These are phyloP conservation scores for Cuniculus paca DNA, from an alignment of 2,797 vertebrate species.

Conservation along the genomic window DNA sequence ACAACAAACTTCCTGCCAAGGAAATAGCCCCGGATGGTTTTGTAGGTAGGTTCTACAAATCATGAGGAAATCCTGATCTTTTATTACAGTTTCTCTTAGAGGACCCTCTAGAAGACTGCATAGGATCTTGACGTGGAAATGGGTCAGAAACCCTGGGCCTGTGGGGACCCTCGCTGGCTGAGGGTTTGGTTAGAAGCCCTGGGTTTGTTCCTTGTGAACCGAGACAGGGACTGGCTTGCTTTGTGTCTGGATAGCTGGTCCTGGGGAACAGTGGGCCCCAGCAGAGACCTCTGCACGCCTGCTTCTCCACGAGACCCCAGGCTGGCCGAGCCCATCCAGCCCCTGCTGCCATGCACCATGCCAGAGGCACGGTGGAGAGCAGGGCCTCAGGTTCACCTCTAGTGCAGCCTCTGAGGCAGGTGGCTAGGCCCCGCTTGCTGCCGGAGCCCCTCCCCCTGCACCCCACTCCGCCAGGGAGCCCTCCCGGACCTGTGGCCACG, in stretches of 20 bases:
- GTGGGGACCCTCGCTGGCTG: neutral
- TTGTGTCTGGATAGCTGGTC: neutral
- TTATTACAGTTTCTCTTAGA: neutral
- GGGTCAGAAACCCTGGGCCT: neutral
- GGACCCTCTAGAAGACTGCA: neutral
- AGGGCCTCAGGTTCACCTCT: neutral
- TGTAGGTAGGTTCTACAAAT: too few species aligned
- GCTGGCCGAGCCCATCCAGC: neutral
- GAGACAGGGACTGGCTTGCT: neutral
- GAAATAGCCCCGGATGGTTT: neutral
- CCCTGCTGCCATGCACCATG: too few species aligned
- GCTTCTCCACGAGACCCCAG: neutral
- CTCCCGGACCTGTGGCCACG: too few species aligned
- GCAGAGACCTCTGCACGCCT: neutral
- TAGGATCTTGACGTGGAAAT: neutral
- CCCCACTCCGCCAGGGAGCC: neutral
- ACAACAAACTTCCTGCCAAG: neutral
- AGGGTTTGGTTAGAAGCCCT: neutral
- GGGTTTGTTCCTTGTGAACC: neutral
- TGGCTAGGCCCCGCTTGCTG: neutral
- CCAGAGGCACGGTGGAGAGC: neutral
- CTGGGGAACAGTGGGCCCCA: neutral
- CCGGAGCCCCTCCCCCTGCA: neutral
- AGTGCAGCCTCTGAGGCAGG: fast-evolving
- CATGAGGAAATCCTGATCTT: neutral